Evolutionary conservation across 1,140 invertebrate genomes (phyloP).

Genomic region (Bemisia tabaci): DNA sequence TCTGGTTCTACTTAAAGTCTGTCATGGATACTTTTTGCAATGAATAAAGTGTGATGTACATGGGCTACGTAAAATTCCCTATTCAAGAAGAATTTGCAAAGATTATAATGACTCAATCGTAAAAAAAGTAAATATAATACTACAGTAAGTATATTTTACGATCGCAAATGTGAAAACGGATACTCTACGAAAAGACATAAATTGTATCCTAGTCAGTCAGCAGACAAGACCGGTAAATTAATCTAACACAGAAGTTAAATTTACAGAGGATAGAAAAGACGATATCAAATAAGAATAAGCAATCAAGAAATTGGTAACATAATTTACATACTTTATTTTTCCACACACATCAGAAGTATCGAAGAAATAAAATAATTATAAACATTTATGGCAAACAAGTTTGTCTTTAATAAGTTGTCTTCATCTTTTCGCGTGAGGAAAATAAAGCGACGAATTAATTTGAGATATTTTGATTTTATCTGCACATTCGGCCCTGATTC

Average conservation of each 20-base stretch:
- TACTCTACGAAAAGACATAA: background rate
- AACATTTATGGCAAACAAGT: background rate
- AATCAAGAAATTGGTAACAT: background rate
- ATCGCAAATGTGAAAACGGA: background rate
- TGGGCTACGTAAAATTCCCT: no score
- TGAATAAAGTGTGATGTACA: no score
- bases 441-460: background rate
- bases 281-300: no score
- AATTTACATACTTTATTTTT: background rate
- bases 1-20: no score
- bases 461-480: background rate
- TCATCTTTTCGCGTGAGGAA: background rate
- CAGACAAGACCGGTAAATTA: background rate
- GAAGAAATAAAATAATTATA: no score
- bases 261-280: background rate
- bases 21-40: no score
- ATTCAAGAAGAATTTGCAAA: no score
- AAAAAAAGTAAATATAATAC: no score
- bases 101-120: no score
- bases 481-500: no score
- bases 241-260: background rate
- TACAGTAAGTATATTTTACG: background rate
- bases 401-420: background rate
- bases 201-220: no score
- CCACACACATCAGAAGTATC: no score